phyloP scores from a whole-genome alignment of 2,113 vertebrate species.

The Hyperopisus bebe region DNA sequence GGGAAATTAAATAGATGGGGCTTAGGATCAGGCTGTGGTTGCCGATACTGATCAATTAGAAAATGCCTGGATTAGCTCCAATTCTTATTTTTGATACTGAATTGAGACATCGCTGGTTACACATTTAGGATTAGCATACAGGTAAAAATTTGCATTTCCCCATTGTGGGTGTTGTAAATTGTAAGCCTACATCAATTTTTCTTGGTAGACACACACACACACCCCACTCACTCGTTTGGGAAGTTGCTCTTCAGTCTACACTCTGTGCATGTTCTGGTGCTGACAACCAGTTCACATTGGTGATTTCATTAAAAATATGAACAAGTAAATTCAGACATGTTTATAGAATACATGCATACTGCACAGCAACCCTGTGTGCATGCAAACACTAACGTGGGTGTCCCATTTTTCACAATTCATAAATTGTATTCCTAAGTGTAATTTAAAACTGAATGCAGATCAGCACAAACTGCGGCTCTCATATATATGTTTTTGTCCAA shows the following conservation, averaged over 20 bases:
- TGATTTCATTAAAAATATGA: not conserved
- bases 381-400: not conserved
- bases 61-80: not conserved
- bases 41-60: not conserved
- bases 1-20: not conserved
- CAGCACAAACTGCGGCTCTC: not conserved
- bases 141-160: not conserved
- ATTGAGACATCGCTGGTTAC: not conserved
- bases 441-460: not conserved
- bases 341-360: not conserved
- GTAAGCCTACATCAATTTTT: not conserved
- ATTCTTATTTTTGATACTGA: not conserved
- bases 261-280: not conserved
- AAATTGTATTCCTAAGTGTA: not conserved
- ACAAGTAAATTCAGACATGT: not conserved
- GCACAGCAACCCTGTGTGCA: not conserved
- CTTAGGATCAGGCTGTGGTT: not conserved
- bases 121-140: not conserved
- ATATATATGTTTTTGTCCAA: not conserved
- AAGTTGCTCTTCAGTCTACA: not conserved
- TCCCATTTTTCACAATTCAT: not conserved
- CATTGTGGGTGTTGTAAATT: not conserved
- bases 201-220: not conserved
- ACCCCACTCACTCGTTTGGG: not conserved
- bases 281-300: not conserved